Conservation (phyloP, 2,113 vertebrate genomes). For the Pogonocichla stellata region DNA sequence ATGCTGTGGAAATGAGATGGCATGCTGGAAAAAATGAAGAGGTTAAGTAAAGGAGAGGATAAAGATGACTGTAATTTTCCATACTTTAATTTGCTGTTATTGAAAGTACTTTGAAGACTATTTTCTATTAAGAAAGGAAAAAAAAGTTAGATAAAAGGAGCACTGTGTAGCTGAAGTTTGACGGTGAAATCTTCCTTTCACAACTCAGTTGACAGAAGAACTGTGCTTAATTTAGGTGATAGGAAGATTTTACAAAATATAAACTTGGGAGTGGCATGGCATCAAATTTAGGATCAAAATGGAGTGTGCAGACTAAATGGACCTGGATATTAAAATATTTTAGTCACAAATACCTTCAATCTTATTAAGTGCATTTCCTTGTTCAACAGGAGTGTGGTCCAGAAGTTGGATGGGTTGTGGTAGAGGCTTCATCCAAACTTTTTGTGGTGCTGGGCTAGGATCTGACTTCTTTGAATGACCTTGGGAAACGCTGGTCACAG, state of each 20-base stretch:
- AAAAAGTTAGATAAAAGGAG: neutral
- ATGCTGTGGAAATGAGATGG: neutral
- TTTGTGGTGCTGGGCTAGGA: too few species aligned
- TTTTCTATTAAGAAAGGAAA: neutral
- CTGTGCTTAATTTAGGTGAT: neutral
- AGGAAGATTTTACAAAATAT: neutral
- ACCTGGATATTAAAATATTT: neutral
- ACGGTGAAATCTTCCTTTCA: neutral
- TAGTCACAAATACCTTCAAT: neutral
- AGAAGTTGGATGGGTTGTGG: neutral
- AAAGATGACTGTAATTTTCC: neutral
- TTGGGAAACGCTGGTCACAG: neutral
- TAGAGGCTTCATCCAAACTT: neutral
- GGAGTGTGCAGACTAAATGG: neutral
- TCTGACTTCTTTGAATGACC: neutral
- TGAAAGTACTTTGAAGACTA: neutral
- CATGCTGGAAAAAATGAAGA: neutral
- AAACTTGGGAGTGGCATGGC: neutral
- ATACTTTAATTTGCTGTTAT: neutral
- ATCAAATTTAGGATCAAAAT: neutral
- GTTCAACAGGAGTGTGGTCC: rapidly evolving
- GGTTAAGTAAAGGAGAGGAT: neutral
- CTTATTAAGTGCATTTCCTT: neutral
- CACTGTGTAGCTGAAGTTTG: neutral
- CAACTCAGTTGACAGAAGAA: neutral